phyloP scores from a whole-genome alignment of 2,113 vertebrate species.

The Xenotilapia flavipinnis region DNA sequence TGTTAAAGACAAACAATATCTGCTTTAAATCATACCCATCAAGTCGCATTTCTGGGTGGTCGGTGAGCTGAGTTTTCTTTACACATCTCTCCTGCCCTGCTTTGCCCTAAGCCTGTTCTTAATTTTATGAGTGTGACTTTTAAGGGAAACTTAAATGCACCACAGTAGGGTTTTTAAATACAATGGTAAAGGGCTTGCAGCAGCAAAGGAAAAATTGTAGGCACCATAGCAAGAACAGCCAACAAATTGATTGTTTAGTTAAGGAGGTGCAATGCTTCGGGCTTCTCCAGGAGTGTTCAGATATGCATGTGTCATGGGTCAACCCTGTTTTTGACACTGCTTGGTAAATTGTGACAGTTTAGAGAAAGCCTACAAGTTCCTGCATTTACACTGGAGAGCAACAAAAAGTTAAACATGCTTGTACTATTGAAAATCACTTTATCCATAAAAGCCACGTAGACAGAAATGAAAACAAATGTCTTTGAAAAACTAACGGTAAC shows the following conservation, averaged over 20 bases:
- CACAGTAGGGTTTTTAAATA: not conserved
- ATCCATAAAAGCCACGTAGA: not conserved
- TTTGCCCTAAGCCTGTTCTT: not conserved
- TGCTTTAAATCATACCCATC: slow-evolving; percentile 35
- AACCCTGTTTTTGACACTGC: not conserved
- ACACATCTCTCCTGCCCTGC: not conserved
- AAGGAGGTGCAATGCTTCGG: not conserved
- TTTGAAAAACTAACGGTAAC: not conserved
- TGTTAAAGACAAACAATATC: slow-evolving; percentile 4
- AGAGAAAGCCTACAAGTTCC: not conserved
- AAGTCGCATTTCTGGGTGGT: slow-evolving; percentile 36
- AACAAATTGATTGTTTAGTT: not conserved
- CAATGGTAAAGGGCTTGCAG: not conserved
- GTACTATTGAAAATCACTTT: not conserved
- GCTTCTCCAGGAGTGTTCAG: not conserved
- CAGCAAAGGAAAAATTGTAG: not conserved
- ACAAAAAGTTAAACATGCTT: not conserved
- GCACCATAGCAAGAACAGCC: not conserved
- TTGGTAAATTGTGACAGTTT: not conserved
- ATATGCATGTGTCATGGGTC: not conserved
- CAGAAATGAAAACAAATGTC: not conserved
- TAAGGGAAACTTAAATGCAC: not conserved
- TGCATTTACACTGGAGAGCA: not conserved
- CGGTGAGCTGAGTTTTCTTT: not conserved
- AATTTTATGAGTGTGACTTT: not conserved